Percentiles rank a stretch among this genome's conserved stretches.
Conservation (phyloP, 2,113 vertebrate genomes). For the Rana temporaria region DNA sequence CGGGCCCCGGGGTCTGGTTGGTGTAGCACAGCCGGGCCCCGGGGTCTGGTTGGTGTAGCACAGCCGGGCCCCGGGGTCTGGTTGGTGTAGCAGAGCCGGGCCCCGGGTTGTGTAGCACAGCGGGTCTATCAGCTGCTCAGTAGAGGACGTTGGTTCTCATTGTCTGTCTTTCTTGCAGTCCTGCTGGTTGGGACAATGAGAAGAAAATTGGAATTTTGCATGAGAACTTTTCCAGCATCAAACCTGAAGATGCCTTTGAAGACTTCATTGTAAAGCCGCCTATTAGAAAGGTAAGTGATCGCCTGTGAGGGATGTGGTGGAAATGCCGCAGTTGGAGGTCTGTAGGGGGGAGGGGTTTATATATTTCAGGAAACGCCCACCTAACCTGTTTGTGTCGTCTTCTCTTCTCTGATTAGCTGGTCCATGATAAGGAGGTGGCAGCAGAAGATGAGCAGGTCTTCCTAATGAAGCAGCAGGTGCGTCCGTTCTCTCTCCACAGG, state of each 20-base stretch:
- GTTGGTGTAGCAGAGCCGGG: too few species aligned
- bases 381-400: not conserved
- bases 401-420: slow-evolving; percentile 75
- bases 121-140: too few species aligned
- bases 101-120: too few species aligned
- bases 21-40: too few species aligned
- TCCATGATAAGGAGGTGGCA: slow-evolving; percentile 95
- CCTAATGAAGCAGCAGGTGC: slow-evolving; percentile 98
- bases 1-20: too few species aligned
- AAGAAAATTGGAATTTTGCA: slow-evolving; percentile 98
- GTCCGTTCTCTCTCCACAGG: slow-evolving; percentile 26
- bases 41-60: too few species aligned
- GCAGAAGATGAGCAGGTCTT: slow-evolving; percentile 98
- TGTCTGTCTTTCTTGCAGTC: slow-evolving; percentile 71
- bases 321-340: too few species aligned
- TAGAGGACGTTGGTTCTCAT: too few species aligned
- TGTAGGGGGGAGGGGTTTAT: too few species aligned
- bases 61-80: too few species aligned
- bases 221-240: slow-evolving; percentile 91
- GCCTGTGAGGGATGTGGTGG: too few species aligned
- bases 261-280: slow-evolving; percentile 93
- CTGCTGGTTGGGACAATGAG: slow-evolving; percentile 98
- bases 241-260: slow-evolving; percentile 92
- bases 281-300: slow-evolving; percentile 87
- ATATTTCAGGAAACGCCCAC: too few species aligned